Base-by-base conservation (phyloP, 1,140 invertebrate species). In the Megalonaias nervosa region DNA sequence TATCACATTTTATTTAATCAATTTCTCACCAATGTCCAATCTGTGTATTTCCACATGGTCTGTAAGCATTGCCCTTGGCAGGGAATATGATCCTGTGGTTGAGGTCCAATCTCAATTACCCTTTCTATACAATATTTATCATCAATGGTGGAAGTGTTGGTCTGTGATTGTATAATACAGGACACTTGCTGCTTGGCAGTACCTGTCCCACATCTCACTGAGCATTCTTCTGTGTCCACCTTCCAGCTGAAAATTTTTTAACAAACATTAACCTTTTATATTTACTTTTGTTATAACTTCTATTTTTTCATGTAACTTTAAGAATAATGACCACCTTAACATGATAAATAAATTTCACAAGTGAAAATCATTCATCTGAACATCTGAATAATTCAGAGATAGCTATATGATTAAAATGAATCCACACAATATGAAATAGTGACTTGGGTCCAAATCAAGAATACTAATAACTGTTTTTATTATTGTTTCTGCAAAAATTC, bases 41-140 rank as follows among this genome's bases (percentile, higher is more conserved):
- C 91, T 1, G 92, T 92, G 83, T 95, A 96, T 14, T 92, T 90
- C 95, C 95, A 97, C 31, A 91, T 91, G 6, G 93, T 93, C 48
- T 90, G 89, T 26, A 93, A 91, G 86, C 95, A 97, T 1, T 93
- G 90, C 21, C 94, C 94, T 1, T 90, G 86, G 86, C 95, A 96
- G 1, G 92, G 81, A 79, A 94, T 93, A 31, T 87, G 85, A 17
- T 92, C 89, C 1, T 91, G 82, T 2, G 93, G 93, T 74, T 92
- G 91, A 16, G 86, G 82, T 2, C 91, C 84, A 21, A 94, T 81
- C 77, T 91, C 86, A 26, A 89, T 84, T 9, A 93, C 81, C 6
- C 78, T 78, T n/a, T 84, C 86, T 0, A 88, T 70, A 6, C 77
- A 66, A 65, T 76, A 78, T 55, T 75, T 77, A 61, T 87, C 81